phyloP scores from a whole-genome alignment of 2,888 invertebrate genomes.

The Dryococelus australis region DNA sequence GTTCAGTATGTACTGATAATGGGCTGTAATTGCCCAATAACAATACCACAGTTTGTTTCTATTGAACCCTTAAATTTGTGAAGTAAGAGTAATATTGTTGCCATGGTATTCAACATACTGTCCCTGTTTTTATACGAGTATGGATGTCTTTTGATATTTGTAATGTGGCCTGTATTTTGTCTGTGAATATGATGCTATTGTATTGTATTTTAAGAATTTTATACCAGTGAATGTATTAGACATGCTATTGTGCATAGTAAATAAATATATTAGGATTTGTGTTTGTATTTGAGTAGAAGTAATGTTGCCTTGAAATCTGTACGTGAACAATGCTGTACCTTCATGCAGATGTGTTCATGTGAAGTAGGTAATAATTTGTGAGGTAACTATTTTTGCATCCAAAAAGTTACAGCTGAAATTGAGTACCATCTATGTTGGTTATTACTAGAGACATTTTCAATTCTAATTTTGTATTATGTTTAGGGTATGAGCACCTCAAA shows the following conservation, averaged over 20 bases:
- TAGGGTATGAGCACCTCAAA: no score
- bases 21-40: neutral
- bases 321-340: no score
- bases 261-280: neutral
- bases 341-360: no score
- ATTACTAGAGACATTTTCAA: no score
- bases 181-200: slow-evolving; percentile 16
- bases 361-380: no score
- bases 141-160: neutral
- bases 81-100: neutral
- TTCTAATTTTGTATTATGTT: no score
- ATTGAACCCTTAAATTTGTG: neutral
- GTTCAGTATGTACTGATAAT: no score
- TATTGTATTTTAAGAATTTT: slow-evolving; percentile 9
- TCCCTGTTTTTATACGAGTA: neutral
- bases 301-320: no score
- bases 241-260: neutral
- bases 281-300: no score
- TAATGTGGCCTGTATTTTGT: neutral
- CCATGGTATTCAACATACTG: neutral
- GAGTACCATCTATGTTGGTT: no score
- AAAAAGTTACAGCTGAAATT: no score
- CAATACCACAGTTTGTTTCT: neutral
- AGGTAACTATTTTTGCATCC: no score
- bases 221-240: slow-evolving; percentile 10